phyloP scores from a whole-genome alignment of 2,797 vertebrate species.

The Cetoscarus ocellatus region DNA sequence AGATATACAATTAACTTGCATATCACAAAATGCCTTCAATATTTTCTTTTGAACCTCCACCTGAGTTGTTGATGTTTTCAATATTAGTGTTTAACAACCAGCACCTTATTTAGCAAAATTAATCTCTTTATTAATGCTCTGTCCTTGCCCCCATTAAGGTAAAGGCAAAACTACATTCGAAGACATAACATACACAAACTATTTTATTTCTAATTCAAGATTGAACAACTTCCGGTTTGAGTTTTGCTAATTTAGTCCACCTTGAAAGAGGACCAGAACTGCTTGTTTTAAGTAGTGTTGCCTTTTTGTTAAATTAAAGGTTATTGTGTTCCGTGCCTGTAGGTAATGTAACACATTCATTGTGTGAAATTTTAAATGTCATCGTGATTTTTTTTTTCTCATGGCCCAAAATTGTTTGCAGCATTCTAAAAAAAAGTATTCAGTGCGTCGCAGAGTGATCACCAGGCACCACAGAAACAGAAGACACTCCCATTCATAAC shows the following conservation, averaged over 20 bases:
- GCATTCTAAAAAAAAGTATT: constrained; percentile 6
- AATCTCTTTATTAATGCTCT: no score
- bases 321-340: background rate
- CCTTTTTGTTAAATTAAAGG: constrained; percentile 18
- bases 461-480: background rate
- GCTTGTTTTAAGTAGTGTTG: constrained; percentile 20
- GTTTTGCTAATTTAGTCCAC: background rate
- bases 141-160: no score
- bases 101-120: no score
- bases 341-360: background rate
- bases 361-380: background rate
- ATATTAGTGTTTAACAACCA: no score
- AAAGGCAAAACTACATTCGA: no score
- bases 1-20: no score
- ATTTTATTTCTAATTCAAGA: constrained; percentile 25
- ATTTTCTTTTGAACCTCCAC: no score
- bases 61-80: no score
- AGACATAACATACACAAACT: background rate
- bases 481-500: constrained; percentile 13
- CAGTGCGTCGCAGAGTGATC: background rate
- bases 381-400: background rate
- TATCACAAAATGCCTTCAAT: no score
- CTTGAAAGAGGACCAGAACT: constrained; percentile 2
- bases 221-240: background rate
- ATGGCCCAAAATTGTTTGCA: constrained; percentile 10